Base-by-base conservation (phyloP, 2,888 invertebrate genomes). In the Amphimallon solstitiale region DNA sequence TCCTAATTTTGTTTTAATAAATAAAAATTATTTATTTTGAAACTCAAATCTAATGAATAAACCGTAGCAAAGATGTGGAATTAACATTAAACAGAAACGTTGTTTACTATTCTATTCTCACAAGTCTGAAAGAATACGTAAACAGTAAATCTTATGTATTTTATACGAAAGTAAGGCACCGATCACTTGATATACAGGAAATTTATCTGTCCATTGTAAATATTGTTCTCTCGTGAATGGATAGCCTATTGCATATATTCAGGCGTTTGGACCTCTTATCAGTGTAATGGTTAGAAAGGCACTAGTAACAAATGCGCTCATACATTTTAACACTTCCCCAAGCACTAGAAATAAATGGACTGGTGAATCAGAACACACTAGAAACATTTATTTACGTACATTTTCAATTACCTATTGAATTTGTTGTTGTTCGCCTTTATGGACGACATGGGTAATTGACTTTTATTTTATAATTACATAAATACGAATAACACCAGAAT, bases 141-240 rank as follows among this genome's bases (percentile, higher is more conserved):
- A 29, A 29, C 6, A 29, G 9, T 29, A 5, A 29, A 29, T 29
- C 29, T 3, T 29, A 5, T 29, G 9, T 1, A 29, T 29, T 2
- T 5, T 29, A 29, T 29, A 7, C 29, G 3, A 29, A 5, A 29
- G 29, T 29, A 5, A 29, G 29, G 29, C 2, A 29, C 5, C 29
- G 1, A 29, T 37, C 35, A 19, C 5, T 48, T 14, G 29, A 49
- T 38, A 19, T 14, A 34, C 15, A 35, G 61, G 12, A 67, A 69
- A 43, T 72, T 71, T 76, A 78, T 29, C 29, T 29, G 9, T 79
- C 77, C 77, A 79, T 79, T 79, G 79, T 78, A 77, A 79, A 79
- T 79, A 75, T 72, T 76, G 76, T 76, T 40, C 56, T 6, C 21
- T 75, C 70, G 72, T 19, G 72, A 72, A 69, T 71, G 75, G 75